A percentile compares a stretch with the other conserved stretches of the same genome.
Evolutionary conservation across 2,797 vertebrate genomes (phyloP).

Genomic region (Falco concolor): DNA sequence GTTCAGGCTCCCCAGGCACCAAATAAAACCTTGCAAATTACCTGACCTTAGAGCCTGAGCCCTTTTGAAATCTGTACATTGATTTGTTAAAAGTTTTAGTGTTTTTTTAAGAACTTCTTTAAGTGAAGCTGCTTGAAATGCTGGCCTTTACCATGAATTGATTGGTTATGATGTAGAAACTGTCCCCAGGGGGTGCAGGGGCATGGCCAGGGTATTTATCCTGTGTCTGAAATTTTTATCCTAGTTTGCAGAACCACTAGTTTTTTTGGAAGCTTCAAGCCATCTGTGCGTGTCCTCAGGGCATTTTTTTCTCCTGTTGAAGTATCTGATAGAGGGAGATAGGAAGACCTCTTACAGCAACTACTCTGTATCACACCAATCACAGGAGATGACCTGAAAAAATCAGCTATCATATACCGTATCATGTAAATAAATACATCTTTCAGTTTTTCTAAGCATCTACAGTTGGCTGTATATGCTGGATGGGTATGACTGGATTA

Average conservation of each 20-base stretch:
- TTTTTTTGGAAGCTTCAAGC: background rate
- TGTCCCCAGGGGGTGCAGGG: background rate
- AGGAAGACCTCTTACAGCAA: background rate
- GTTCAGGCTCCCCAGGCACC: background rate
- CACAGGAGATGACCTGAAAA: constrained; percentile 6
- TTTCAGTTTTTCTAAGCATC: background rate
- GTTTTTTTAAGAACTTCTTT: background rate
- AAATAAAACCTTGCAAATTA: background rate
- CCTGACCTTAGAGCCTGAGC: background rate
- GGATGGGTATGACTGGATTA: constrained; percentile 1
- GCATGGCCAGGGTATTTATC: background rate
- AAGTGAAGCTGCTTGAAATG: background rate
- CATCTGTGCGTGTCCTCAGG: background rate
- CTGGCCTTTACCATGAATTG: background rate
- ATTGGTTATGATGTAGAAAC: background rate
- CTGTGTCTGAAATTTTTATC: background rate
- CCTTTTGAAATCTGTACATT: background rate
- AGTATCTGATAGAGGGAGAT: background rate
- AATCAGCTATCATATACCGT: background rate
- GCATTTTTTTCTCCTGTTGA: background rate
- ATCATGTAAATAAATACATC: constrained; percentile 35
- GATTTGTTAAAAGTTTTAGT: background rate
- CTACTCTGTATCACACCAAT: background rate
- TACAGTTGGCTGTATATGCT: background rate
- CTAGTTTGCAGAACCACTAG: background rate